Conservation (phyloP, 2,113 vertebrate species). For the Agelaius phoeniceus region DNA sequence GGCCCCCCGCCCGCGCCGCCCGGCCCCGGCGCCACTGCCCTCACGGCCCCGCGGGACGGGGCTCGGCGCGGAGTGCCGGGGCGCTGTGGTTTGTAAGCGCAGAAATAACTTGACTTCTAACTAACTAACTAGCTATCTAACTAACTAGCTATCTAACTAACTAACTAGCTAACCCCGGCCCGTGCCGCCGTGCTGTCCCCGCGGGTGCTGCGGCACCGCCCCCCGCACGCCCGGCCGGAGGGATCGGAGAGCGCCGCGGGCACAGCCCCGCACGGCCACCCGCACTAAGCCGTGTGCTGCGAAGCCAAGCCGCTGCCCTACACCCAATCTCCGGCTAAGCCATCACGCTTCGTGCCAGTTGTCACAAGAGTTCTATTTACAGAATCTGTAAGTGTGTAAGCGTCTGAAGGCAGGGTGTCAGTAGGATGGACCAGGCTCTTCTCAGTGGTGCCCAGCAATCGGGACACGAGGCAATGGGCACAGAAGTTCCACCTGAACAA, state of each 20-base stretch:
- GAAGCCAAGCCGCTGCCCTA: accelerated
- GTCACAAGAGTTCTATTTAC: too few species aligned
- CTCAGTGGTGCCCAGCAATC: neutral
- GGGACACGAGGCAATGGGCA: too few species aligned
- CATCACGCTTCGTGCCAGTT: accelerated
- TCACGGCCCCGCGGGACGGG: too few species aligned
- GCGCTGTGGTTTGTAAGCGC: neutral
- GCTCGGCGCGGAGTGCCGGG: neutral
- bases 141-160: too few species aligned
- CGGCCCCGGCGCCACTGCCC: too few species aligned
- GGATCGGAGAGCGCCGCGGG: too few species aligned
- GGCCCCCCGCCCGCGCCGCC: too few species aligned
- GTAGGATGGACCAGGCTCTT: neutral
- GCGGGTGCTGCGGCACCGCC: neutral
- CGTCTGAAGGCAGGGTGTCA: neutral
- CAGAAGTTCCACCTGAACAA: neutral
- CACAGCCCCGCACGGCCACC: accelerated
- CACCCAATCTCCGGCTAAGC: accelerated
- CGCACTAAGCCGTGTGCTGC: accelerated
- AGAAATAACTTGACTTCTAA: neutral
- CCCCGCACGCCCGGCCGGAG: too few species aligned
- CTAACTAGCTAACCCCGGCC: neutral
- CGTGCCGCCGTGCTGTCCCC: neutral
- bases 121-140: neutral
- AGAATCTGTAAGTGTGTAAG: neutral